Evolutionary conservation across 2,888 invertebrate species (phyloP), one percentile per base, ranked within the genome.

Genomic region (Stenodera caucasica): DNA sequence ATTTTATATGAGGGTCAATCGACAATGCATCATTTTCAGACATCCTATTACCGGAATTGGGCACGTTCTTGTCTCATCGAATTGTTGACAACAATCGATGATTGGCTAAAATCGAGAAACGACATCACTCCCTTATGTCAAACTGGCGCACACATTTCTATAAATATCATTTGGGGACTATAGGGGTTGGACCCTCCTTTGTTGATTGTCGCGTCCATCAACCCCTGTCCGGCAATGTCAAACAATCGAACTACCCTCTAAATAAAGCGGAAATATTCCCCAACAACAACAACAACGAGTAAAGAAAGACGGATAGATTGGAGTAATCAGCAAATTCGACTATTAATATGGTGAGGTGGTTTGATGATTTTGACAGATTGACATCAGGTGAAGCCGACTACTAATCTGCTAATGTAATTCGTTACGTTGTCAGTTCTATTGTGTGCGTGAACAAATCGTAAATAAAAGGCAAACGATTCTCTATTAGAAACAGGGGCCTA

Each of bases 351-450:
- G 37, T 40, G 5, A n/a, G 30, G 32, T 35, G 26, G 29, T 61
- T 62, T 63, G 60, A 61, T 58, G 65, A 69, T 45, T 45, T 67
- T 73, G 71, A 72, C 72, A 72, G 73, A 73, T 75, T 72, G 75
- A 74, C 72, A 71, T 75, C 75, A 75, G 73, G 73, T 75, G 74
- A 68, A 70, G 69, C 68, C 67, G 68, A 69, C 67, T 70, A 72
- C 77, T 78, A 78, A 79, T 78, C 78, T 76, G 72, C 73, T 78
- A 78, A 78, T 78, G 77, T 72, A 75, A 79, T 79, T 78, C 77
- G 77, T 79, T 75, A 77, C 73, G 72, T 74, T 78, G 78, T 77
- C 78, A 77, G 70, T 67, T 69, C 72, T 67, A 71, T 76, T 76
- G 71, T 74, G 61, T 61, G 40, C 66, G 69, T 63, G 70, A 68